Base-by-base conservation (phyloP, 2,113 vertebrate species). In the Amblyornis subalaris region DNA sequence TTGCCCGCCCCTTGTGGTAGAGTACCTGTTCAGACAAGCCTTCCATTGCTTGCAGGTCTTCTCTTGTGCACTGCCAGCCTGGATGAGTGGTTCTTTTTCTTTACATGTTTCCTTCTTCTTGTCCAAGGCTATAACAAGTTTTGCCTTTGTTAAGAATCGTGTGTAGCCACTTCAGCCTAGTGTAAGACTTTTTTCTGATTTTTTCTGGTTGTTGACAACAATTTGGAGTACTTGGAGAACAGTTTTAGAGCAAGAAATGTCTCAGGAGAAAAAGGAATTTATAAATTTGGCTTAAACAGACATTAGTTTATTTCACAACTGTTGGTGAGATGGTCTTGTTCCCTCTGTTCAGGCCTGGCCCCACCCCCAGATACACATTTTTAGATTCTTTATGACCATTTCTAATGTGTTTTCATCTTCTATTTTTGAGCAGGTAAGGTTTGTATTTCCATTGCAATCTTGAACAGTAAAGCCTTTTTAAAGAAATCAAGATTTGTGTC, bases 281-380 rank as follows among this genome's bases (percentile, higher is more conserved):
- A 48, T 28, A 65, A 73, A 48, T 44, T 44, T 13, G 33, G 1
- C 5, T 83, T 85, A 77, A 45, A 57, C 45, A 44, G 12, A 11
- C 1, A 1, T 51, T 58, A 13, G 5, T 53, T 77, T 70, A 28
- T 50, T 20, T 67, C 58, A 42, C 18, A 62, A 12, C 14, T 19
- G 3, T 57, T 88, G 48, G 47, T 69, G 78, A 64, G 42, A 26
- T 47, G 3, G 23, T 77, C 13, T n/a, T 10, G 21, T 42, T 6
- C 9, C 5, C 6, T 10, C 9, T 81, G 2, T 61, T 77, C 33
- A 69, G 28, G 19, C 38, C 55, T 0, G 0, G n/a, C 38, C 64
- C 0, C 0, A 36, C 6, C 12, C 5, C 19, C 9, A 29, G 3
- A 14, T 26, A 14, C 1, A 67, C 2, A 31, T 40, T 88, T 91